Conservation (phyloP, 1,140 invertebrate species). For the Anagrus nilaparvatae region DNA sequence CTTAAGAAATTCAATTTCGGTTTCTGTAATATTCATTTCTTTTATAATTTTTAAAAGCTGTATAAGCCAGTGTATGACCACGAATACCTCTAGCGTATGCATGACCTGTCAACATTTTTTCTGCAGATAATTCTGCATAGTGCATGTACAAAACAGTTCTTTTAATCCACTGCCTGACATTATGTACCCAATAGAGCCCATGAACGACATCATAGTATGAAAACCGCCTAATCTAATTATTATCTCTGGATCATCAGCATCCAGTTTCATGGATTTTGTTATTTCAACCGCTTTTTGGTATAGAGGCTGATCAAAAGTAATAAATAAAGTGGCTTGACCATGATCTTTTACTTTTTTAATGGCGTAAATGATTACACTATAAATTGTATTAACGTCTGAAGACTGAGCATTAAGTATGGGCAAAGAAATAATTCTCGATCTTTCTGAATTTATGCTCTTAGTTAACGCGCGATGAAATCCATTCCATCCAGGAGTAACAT, state of each 20-base stretch:
- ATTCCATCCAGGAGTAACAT: no score
- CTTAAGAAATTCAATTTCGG: no score
- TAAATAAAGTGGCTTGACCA: slow-evolving; percentile 15
- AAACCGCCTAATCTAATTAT: slow-evolving; percentile 24
- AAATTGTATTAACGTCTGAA: slow-evolving; percentile 13
- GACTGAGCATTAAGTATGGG: slow-evolving; percentile 6
- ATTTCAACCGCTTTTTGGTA: slow-evolving; percentile 41
- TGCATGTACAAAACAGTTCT: slow-evolving; percentile 22
- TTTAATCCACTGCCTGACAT: slow-evolving; percentile 33
- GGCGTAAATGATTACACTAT: slow-evolving; percentile 15
- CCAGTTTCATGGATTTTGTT: slow-evolving; percentile 21
- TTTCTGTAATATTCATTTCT: no score
- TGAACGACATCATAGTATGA: slow-evolving; percentile 32
- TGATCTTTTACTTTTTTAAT: slow-evolving; percentile 8
- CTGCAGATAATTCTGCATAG: slow-evolving; percentile 25
- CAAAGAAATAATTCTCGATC: no score
- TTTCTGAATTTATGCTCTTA: no score
- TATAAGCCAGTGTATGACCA: slow-evolving; percentile 26
- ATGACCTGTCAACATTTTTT: slow-evolving; percentile 34
- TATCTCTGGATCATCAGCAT: slow-evolving; percentile 5
- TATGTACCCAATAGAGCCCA: slow-evolving; percentile 30
- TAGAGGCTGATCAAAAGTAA: slow-evolving; percentile 23
- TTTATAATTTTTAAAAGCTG: no score
- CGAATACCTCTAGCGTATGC: slow-evolving; percentile 33
- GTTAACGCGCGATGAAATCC: no score